Conservation (phyloP, 2,888 invertebrate genomes). For the Xylota segnis region DNA sequence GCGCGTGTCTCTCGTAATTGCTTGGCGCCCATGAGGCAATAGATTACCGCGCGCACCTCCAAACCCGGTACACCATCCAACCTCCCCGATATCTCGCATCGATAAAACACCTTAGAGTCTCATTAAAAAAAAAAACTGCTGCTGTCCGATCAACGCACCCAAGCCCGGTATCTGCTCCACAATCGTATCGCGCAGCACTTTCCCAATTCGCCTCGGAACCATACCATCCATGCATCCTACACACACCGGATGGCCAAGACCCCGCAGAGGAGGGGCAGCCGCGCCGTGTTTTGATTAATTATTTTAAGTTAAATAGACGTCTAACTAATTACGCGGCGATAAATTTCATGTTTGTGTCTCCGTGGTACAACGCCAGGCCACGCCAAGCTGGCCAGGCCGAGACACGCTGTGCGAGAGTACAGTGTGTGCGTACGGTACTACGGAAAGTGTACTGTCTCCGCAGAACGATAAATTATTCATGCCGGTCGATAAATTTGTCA, state of each 20-base stretch:
- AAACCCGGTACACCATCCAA: conserved; percentile 11
- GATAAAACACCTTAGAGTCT: conserved; percentile 71
- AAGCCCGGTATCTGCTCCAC: conserved; percentile 15
- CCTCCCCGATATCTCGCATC: conserved; percentile 42
- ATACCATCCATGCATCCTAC: conserved; percentile 41
- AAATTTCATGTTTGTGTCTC: conserved; percentile 78
- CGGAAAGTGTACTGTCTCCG: conserved; percentile 53
- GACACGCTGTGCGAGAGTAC: background rate
- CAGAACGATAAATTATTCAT: conserved; percentile 78
- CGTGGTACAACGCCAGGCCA: conserved; percentile 65
- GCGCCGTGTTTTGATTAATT: conserved; percentile 77
- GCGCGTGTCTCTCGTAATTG: conserved; percentile 63
- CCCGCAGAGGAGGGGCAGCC: conserved; percentile 23
- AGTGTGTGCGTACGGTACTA: conserved; percentile 51
- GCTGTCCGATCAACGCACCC: conserved; percentile 47
- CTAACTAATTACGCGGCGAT: conserved; percentile 79
- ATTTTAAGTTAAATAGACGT: conserved; percentile 78
- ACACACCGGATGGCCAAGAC: conserved; percentile 1
- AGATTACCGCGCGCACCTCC: conserved; percentile 62
- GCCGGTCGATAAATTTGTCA: conserved; percentile 79
- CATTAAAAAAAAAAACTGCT: conserved; percentile 61
- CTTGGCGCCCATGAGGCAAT: conserved; percentile 51
- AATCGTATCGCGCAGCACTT: conserved; percentile 55
- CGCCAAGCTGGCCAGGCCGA: conserved; percentile 34
- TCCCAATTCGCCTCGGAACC: conserved; percentile 63